phyloP scores from a whole-genome alignment of 2,113 vertebrate species.

The Paramisgurnus dabryanus region DNA sequence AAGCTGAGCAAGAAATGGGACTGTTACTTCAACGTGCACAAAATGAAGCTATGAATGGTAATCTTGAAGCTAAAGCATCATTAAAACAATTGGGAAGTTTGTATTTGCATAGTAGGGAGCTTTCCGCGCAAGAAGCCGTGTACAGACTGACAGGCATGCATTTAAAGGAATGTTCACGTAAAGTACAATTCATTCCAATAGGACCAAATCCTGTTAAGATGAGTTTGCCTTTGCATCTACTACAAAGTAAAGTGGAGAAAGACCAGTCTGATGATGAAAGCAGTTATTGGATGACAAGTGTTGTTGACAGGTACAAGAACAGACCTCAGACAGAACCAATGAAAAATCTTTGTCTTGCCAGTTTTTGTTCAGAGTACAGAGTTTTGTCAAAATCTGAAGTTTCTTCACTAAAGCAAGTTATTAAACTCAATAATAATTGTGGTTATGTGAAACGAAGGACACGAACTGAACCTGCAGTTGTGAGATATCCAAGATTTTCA shows the following conservation, averaged over 20 bases:
- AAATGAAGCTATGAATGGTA: background rate
- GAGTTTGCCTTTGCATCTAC: conserved; percentile 17
- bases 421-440: background rate
- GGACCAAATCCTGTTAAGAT: background rate
- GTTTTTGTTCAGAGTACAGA: no score
- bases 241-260: background rate
- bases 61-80: conserved; percentile 22
- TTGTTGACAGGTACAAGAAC: conserved; percentile 23
- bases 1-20: conserved; percentile 48
- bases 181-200: conserved; percentile 34
- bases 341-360: no score
- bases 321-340: background rate
- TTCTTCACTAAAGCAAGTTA: background rate
- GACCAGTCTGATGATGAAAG: background rate
- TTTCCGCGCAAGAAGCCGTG: conserved; percentile 44
- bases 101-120: conserved; percentile 44
- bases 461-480: conserved; percentile 19
- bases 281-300: conserved; percentile 33
- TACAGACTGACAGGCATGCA: conserved; percentile 2
- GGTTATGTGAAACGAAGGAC: background rate
- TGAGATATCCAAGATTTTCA: conserved; percentile 27
- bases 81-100: conserved; percentile 28
- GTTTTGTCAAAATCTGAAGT: no score
- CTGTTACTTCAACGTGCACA: conserved; percentile 13
- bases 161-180: conserved; percentile 41